Evolutionary conservation across 2,113 vertebrate genomes (phyloP).

Genomic region (Rallus limicola): DNA sequence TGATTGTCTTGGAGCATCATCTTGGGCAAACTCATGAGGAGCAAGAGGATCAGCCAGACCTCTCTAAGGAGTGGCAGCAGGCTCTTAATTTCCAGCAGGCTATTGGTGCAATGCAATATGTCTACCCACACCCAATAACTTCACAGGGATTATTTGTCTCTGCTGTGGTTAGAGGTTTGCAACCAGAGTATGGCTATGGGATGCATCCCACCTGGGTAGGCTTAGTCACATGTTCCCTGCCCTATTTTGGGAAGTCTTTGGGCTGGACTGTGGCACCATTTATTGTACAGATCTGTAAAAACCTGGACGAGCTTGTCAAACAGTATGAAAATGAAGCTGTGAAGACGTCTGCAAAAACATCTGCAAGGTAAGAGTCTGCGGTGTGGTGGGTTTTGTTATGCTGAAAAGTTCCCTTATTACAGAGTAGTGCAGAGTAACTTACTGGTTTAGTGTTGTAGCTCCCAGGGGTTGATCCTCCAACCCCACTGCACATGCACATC

Average conservation of each 20-base stretch:
- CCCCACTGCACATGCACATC: not conserved
- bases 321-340: conserved; percentile 88
- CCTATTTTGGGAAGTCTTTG: conserved; percentile 90
- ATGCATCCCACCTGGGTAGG: conserved; percentile 96
- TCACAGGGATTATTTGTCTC: conserved; percentile 94
- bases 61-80: conserved; percentile 91
- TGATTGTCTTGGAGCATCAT: conserved; percentile 91
- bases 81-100: conserved; percentile 92
- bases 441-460: not conserved
- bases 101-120: conserved; percentile 88
- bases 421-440: not conserved
- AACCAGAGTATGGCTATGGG: conserved; percentile 88
- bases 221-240: conserved; percentile 86
- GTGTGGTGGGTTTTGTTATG: not conserved
- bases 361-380: conserved; percentile 75
- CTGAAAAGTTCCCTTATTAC: not conserved
- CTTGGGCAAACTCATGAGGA: conserved; percentile 77
- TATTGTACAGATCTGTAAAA: conserved; percentile 91
- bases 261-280: conserved; percentile 92
- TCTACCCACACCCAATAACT: conserved; percentile 89
- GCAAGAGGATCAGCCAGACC: conserved; percentile 74
- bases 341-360: conserved; percentile 77
- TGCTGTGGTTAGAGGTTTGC: conserved; percentile 87
- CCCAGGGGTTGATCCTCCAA: not conserved
- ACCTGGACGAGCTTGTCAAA: conserved; percentile 91